Conservation (phyloP, 2,797 vertebrate genomes). For the Gymnoscopelus microlampas region DNA sequence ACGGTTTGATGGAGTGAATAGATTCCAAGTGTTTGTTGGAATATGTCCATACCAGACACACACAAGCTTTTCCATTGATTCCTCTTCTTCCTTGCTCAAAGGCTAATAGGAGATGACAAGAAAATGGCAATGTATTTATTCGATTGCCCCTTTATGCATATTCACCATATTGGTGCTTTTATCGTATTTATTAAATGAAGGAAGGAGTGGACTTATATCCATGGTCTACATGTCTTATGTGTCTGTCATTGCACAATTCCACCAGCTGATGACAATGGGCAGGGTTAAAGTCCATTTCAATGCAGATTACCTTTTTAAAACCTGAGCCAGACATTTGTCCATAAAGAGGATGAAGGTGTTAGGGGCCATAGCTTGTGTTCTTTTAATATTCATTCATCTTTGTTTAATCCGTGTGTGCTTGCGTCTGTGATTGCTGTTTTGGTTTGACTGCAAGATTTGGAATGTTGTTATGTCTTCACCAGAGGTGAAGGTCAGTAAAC, state of each 20-base stretch:
- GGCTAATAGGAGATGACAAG: conserved; percentile 37
- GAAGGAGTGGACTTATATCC: conserved; percentile 55
- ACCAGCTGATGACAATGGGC: conserved; percentile 40
- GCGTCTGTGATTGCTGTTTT: conserved; percentile 47
- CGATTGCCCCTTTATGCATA: conserved; percentile 47
- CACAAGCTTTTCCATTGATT: conserved; percentile 37
- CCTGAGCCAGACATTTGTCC: conserved; percentile 61
- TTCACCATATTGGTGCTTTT: conserved; percentile 86
- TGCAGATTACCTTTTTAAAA: conserved; percentile 46
- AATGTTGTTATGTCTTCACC: conserved; percentile 38
- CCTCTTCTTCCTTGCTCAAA: conserved; percentile 29
- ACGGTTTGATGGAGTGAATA: conserved; percentile 40
- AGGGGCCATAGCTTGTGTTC: conserved; percentile 5
- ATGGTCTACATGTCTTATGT: conserved; percentile 44
- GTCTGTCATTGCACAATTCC: conserved; percentile 64
- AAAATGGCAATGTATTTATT: conserved; percentile 45
- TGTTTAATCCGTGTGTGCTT: conserved; percentile 40
- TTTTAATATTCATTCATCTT: conserved; percentile 4
- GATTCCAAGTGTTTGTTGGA: conserved; percentile 31
- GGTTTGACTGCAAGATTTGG: conserved; percentile 46
- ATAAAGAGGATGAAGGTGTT: conserved; percentile 48
- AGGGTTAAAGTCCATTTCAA: conserved; percentile 51
- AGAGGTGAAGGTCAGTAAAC: conserved; percentile 21
- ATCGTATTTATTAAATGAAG: conserved; percentile 73
- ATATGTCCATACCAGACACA: conserved; percentile 32